phyloP scores from a whole-genome alignment of 2,888 invertebrate species.

The Rotaria sp. region DNA sequence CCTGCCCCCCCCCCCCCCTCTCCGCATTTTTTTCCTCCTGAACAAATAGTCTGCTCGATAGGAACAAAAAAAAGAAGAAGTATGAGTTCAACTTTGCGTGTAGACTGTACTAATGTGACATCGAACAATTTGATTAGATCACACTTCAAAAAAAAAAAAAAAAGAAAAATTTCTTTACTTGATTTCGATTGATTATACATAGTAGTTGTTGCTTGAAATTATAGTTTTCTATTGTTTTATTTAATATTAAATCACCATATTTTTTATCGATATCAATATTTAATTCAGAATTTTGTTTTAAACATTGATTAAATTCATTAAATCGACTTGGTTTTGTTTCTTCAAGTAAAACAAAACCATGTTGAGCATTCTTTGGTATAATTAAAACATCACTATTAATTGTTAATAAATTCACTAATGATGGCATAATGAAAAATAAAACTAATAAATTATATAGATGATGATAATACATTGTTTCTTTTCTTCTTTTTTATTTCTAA shows the following conservation, averaged over 20 bases:
- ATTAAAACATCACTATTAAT: slow-evolving; percentile 1
- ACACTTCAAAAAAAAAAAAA: background rate
- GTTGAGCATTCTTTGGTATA: background rate
- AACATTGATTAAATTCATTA: background rate
- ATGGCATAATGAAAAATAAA: background rate
- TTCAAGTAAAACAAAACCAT: background rate
- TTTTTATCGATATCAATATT: background rate
- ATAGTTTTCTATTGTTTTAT: background rate
- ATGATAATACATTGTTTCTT: background rate
- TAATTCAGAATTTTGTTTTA: background rate
- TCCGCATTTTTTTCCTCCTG: background rate
- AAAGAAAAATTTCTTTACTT: background rate
- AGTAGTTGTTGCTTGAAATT: background rate
- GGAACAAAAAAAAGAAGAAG: too few relatives aligned
- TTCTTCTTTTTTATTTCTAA: background rate
- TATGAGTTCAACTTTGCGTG: background rate
- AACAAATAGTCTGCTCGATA: background rate
- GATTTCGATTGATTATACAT: background rate
- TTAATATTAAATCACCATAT: slow-evolving; percentile 24
- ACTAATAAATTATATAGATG: background rate
- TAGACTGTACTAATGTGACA: background rate
- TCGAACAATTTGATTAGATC: background rate
- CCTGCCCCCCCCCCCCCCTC: background rate
- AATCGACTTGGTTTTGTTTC: background rate
- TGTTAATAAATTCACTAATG: background rate